Conservation (phyloP, 1,140 invertebrate species). For the Danaus plexippus region DNA sequence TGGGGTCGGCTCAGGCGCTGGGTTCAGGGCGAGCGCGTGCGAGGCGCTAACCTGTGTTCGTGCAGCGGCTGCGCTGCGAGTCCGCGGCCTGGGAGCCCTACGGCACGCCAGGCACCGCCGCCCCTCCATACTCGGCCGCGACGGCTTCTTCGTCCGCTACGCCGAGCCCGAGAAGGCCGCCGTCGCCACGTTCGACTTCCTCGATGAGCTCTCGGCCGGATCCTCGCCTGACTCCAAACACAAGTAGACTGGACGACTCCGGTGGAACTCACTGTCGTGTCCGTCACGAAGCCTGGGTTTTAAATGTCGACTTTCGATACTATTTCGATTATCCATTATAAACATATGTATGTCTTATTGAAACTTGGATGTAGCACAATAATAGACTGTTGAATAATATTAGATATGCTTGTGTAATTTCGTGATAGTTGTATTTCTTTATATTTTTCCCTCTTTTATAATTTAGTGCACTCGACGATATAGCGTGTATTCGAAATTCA, state of each 20-base stretch:
- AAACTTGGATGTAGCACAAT: too few relatives aligned
- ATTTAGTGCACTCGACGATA: too few relatives aligned
- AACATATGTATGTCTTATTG: too few relatives aligned
- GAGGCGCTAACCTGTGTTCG: slow-evolving; percentile 69
- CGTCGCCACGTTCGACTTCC: slow-evolving; percentile 84
- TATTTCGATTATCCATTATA: too few relatives aligned
- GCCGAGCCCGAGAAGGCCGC: slow-evolving; percentile 84
- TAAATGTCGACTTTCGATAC: too few relatives aligned
- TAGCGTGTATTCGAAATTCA: too few relatives aligned
- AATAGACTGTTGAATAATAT: too few relatives aligned
- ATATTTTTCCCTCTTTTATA: too few relatives aligned
- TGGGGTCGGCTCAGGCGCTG: slow-evolving; percentile 65
- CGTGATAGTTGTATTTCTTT: too few relatives aligned
- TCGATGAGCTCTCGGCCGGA: slow-evolving; percentile 76
- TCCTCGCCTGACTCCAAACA: slow-evolving; percentile 71
- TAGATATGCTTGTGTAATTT: too few relatives aligned
- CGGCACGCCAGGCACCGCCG: slow-evolving; percentile 64
- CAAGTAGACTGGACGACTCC: slow-evolving; percentile 26
- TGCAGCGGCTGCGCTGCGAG: slow-evolving; percentile 67
- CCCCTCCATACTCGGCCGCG: slow-evolving; percentile 80
- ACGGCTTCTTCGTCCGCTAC: slow-evolving; percentile 82
- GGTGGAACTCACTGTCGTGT: neutral
- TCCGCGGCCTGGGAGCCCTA: slow-evolving; percentile 64
- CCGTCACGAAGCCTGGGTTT: slow-evolving; percentile 8
- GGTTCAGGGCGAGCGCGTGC: slow-evolving; percentile 71